A percentile compares a stretch with the other conserved stretches of the same genome.
Conservation (phyloP, 2,113 vertebrate genomes). For the Macheiramphus alcinus region DNA sequence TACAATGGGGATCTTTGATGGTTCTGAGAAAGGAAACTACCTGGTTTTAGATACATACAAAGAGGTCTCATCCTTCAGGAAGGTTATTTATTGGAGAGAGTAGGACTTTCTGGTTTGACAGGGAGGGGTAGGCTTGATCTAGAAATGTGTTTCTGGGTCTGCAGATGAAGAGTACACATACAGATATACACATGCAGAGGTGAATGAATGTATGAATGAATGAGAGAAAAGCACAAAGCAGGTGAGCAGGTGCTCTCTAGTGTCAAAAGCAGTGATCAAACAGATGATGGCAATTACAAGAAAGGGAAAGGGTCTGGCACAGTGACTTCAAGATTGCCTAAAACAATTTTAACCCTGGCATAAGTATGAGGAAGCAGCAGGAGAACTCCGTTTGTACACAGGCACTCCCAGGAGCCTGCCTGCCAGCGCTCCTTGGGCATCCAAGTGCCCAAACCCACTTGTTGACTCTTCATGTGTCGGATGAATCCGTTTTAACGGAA, state of each 20-base stretch:
- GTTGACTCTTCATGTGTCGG: background rate
- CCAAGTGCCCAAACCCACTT: background rate
- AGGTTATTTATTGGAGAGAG: background rate
- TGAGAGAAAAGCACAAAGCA: constrained; percentile 39
- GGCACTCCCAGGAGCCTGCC: background rate
- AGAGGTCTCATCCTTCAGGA: background rate
- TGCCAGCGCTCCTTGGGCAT: background rate
- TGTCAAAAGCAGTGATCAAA: constrained; percentile 22
- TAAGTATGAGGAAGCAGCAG: background rate
- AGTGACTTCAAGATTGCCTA: background rate
- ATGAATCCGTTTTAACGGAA: background rate
- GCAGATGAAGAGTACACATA: background rate
- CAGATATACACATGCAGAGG: background rate
- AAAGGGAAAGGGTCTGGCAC: background rate
- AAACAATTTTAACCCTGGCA: background rate
- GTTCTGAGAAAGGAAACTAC: background rate
- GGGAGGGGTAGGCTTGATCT: background rate
- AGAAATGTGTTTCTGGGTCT: background rate
- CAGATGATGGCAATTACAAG: background rate
- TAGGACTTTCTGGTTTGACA: background rate
- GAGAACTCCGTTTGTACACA: background rate
- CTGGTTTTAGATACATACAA: background rate
- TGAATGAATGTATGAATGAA: background rate
- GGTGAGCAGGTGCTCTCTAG: constrained; percentile 61
- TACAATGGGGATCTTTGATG: background rate